Evolutionary conservation across 1,140 invertebrate species (phyloP), one percentile per base, ranked within the genome.

Genomic region (Lordiphosa collinella): DNA sequence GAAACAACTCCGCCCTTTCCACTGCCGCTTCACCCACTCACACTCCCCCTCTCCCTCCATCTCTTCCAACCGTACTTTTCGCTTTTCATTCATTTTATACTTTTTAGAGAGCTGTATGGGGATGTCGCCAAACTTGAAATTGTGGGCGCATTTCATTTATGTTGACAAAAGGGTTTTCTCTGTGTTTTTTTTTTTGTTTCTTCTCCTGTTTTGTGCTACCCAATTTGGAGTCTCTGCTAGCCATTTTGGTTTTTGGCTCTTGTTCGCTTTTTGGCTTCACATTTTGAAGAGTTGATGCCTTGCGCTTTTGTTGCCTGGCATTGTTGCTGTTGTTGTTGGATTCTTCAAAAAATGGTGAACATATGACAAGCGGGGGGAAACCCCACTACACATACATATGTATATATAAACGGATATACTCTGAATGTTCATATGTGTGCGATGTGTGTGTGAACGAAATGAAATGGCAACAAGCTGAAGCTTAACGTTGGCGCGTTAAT

Each of bases 91-190:
- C 72, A 61, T 82, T 76, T 84, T 61, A 69, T 76, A 56, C 78
- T 72, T 72, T 82, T 63, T 44, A 44, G 41, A 64, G 74, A 54
- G 46, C 32, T 65, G 57, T 55, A 36, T 16, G n/a, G 25, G 22
- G 2, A 16, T 54, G 56, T 71, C 71, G 66, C 64, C 71, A 84
- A 82, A 82, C 78, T 84, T 65, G 72, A 84, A 73, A 78, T 78
- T 82, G 78, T 82, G 78, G 76, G 78, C 78, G 78, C 72, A 72
- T 73, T 82, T 82, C 78, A 82, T 82, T 82, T 84, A 62, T 82
- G 78, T 82, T 82, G 78, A 82, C 78, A 82, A 82, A 84, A 84
- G 72, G 60, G 67, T 53, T 82, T 67, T 68, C 55, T 43, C 35
- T 56, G 3, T 25, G 50, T 16, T 11, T 25, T 6, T 29, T 3